These are phyloP conservation scores for Maniola hyperantus DNA, from an alignment of 2,888 invertebrate species.

Conservation along the genomic window DNA sequence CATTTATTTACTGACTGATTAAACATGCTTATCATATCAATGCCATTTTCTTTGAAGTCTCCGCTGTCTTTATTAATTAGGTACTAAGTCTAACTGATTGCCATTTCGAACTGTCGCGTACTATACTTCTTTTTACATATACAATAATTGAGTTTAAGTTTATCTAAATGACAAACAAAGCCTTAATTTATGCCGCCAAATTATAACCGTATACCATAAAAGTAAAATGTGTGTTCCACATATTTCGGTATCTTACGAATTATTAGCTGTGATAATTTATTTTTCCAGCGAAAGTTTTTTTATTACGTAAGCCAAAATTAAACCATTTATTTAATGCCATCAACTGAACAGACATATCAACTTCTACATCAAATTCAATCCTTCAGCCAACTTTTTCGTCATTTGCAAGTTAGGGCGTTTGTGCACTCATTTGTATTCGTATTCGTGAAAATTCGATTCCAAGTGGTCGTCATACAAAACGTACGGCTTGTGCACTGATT, in stretches of 20 bases:
- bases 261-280: conserved; percentile 1
- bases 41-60: conserved; percentile 2
- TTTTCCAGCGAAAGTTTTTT: conserved; percentile 15
- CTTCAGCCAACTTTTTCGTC: neutral
- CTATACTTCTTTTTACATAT: neutral
- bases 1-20: neutral
- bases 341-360: neutral
- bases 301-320: neutral
- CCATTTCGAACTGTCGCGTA: too few relatives aligned
- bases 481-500: too few relatives aligned
- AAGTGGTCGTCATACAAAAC: too few relatives aligned
- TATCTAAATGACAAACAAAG: too few relatives aligned
- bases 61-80: neutral
- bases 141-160: too few relatives aligned
- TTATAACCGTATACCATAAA: neutral
- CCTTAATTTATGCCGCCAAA: too few relatives aligned
- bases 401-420: neutral
- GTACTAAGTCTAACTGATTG: too few relatives aligned
- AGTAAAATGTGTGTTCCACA: neutral
- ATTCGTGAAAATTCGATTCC: too few relatives aligned
- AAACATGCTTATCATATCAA: conserved; percentile 1
- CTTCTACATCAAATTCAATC: neutral
- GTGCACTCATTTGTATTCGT: too few relatives aligned
- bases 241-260: neutral
- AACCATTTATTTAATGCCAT: neutral